These are phyloP conservation scores for Gambelia wislizenii DNA, from an alignment of 2,797 vertebrate genomes.

Conservation along the genomic window DNA sequence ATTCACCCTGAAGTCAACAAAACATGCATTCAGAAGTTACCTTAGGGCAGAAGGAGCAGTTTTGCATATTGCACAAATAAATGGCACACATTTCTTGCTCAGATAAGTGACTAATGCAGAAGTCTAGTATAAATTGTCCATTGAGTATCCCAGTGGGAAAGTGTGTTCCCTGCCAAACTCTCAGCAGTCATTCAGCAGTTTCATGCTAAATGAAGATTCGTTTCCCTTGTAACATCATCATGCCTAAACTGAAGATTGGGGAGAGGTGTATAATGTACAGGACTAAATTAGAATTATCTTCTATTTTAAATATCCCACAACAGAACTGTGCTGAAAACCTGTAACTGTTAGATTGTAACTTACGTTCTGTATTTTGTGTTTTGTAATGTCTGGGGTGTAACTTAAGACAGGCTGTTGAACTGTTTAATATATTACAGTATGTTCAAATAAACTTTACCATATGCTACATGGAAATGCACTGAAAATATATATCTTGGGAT, in stretches of 20 bases:
- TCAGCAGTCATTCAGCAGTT: conserved; percentile 18
- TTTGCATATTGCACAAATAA: conserved; percentile 23
- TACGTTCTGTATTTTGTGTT: not conserved
- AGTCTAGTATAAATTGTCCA: conserved; percentile 32
- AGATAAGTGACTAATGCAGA: conserved; percentile 34
- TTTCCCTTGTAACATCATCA: not conserved
- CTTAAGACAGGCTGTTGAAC: not conserved
- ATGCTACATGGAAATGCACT: not conserved
- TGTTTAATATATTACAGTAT: not conserved
- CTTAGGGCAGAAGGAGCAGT: not conserved
- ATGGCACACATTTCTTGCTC: conserved; percentile 24
- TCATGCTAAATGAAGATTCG: conserved; percentile 21
- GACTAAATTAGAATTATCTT: not conserved
- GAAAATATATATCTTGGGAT: conserved; percentile 7
- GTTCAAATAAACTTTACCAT: not conserved
- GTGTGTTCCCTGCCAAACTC: conserved; percentile 5
- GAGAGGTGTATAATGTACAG: not conserved
- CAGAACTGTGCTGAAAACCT: not conserved
- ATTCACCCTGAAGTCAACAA: conserved; percentile 22
- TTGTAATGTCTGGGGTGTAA: not conserved
- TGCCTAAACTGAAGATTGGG: not conserved
- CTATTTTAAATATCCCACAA: not conserved
- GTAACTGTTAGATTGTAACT: not conserved
- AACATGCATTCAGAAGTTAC: conserved; percentile 15
- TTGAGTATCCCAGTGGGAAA: conserved; percentile 21